Evolutionary conservation across 2,797 vertebrate species (phyloP).

Genomic region (Micrastur ruficollis): DNA sequence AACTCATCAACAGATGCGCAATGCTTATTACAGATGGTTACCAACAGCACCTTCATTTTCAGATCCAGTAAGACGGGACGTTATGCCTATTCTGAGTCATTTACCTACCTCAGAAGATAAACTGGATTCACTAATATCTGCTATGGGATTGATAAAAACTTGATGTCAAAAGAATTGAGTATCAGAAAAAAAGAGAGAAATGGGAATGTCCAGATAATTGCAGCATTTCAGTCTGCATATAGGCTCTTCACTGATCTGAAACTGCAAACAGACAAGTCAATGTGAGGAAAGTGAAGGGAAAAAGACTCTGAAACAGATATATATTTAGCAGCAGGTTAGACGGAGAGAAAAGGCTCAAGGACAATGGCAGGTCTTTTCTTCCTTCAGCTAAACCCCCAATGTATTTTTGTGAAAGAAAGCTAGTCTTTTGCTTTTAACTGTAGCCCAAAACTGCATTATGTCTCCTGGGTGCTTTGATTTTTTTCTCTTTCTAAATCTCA

Average conservation of each 20-base stretch:
- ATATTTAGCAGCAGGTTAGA: conserved; percentile 59
- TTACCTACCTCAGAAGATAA: conserved; percentile 24
- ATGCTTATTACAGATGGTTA: not conserved
- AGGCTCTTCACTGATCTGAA: conserved; percentile 36
- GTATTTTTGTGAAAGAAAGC: conserved; percentile 50
- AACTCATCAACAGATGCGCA: conserved; percentile 24
- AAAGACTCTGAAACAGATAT: conserved; percentile 42
- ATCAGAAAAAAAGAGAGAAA: conserved; percentile 25
- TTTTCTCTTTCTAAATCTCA: conserved; percentile 43
- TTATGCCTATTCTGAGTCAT: not conserved
- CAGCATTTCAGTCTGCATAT: conserved; percentile 28
- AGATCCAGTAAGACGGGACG: conserved; percentile 3
- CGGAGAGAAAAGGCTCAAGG: conserved; percentile 57
- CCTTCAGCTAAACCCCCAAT: conserved; percentile 38
- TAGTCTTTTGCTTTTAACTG: conserved; percentile 43
- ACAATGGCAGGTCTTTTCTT: conserved; percentile 52
- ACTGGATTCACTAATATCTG: conserved; percentile 22
- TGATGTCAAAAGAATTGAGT: not conserved
- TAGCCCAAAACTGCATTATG: conserved; percentile 50
- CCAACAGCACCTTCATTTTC: not conserved
- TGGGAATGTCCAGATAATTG: conserved; percentile 9
- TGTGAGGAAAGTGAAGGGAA: not conserved
- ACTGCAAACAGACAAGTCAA: conserved; percentile 43
- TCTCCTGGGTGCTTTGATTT: conserved; percentile 57
- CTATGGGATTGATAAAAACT: not conserved